A percentile compares a stretch with the other conserved stretches of the same genome.
Evolutionary conservation across 2,113 vertebrate genomes (phyloP).

Genomic region (Tichodroma muraria): DNA sequence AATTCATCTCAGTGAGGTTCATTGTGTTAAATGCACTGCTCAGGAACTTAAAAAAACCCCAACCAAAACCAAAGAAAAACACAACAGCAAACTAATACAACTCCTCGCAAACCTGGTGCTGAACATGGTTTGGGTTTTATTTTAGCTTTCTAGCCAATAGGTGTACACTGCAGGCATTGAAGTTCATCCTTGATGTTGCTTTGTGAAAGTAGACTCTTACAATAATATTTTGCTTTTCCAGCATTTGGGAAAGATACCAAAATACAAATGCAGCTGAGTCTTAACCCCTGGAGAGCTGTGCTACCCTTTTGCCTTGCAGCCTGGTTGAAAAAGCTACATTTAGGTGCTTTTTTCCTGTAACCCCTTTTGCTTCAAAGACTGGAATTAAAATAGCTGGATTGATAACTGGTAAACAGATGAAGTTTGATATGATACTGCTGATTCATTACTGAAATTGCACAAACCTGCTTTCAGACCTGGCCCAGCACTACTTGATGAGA

Average conservation of each 20-base stretch:
- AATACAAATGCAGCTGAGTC: not conserved
- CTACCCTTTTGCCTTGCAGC: not conserved
- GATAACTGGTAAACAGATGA: not conserved
- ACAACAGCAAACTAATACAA: not conserved
- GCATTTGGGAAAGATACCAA: not conserved
- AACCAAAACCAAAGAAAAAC: not conserved
- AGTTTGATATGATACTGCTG: not conserved
- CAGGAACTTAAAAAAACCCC: not conserved
- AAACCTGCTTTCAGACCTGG: slow-evolving; percentile 78
- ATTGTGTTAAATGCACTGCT: not conserved
- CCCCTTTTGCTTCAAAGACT: not conserved
- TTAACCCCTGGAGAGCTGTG: not conserved
- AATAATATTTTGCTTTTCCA: not conserved
- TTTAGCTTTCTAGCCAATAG: not conserved
- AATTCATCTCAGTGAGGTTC: not conserved
- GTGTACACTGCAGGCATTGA: not conserved
- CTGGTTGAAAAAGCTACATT: not conserved
- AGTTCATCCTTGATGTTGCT: not conserved
- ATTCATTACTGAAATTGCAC: not conserved
- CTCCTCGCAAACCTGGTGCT: not conserved
- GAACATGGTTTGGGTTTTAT: not conserved
- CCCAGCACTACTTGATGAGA: slow-evolving; percentile 94
- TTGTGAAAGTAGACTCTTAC: not conserved
- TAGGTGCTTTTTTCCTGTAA: not conserved
- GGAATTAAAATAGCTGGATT: not conserved